Base-by-base conservation (phyloP, 2,888 invertebrate species). In the Polia nebulosa region DNA sequence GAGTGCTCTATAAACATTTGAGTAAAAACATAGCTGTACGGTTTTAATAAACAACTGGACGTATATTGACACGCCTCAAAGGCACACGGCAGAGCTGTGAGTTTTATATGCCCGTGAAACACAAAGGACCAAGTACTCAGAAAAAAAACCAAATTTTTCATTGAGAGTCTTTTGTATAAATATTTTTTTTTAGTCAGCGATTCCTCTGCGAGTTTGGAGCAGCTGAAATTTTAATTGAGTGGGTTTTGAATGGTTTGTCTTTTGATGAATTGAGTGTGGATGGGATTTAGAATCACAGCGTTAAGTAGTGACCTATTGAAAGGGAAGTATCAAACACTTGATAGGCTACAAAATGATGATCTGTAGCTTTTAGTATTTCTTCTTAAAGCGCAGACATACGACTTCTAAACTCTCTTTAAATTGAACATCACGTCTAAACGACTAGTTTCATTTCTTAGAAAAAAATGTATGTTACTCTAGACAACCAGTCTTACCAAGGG, bases 41-140 rank as follows among this genome's bases (percentile, higher is more conserved):
- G 49, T 67, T 77, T 81, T 75, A 76, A 80, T 78, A 82, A 82
- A 84, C 74, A 76, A 75, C 58, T 44, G 52, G 51, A 61, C 72
- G 62, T 63, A 72, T 78, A 81, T 85, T 85, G 83, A 79, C 80
- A 76, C 64, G 63, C 64, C 64, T 76, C 80, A 83, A 83, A 85
- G 81, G 76, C 65, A 61, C 51, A 51, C 32, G 32, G 65, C 25
- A 53, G 65, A 25, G 63, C 70, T 47, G 61, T 36, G 65, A 64
- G 58, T 58, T 71, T 44, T 55, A 66, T 72, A 74, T 80, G 60
- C 58, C 59, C 52, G 60, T 73, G 5, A 53, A 57, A 29, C 34
- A 78, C 72, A 80, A 72, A 74, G 74, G 60, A 62, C 39, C 20
- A 17, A 47, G 63, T 41, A 41, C 39, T 41, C 5, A 41, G 8